phyloP scores from a whole-genome alignment of 2,888 invertebrate genomes.

The Dermolepida albohirtum region DNA sequence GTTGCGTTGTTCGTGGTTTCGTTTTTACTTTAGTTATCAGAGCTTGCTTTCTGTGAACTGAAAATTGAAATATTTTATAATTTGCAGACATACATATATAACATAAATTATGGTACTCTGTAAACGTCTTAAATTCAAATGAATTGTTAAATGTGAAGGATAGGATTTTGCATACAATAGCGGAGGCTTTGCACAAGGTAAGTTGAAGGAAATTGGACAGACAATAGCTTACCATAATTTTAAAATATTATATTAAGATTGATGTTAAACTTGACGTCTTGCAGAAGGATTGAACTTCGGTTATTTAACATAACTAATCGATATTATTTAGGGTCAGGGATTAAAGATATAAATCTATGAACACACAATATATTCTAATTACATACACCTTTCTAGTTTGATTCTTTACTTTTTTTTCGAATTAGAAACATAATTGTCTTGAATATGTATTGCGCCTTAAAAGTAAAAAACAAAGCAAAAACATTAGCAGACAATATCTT shows the following conservation, averaged over 20 bases:
- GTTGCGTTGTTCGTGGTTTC: slow-evolving; percentile 86
- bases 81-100: slow-evolving; percentile 10
- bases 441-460: too few species aligned
- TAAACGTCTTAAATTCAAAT: not conserved
- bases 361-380: too few species aligned
- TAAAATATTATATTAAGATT: too few species aligned
- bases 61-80: slow-evolving; percentile 17
- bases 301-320: slow-evolving; percentile 1
- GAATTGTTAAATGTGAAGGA: not conserved
- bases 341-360: not conserved
- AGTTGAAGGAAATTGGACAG: too few species aligned
- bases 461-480: too few species aligned
- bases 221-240: too few species aligned
- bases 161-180: too few species aligned
- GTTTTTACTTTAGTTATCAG: slow-evolving; percentile 84
- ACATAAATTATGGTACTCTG: slow-evolving; percentile 24
- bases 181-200: too few species aligned
- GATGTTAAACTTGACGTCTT: not conserved
- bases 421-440: too few species aligned
- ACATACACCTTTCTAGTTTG: too few species aligned
- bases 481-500: too few species aligned
- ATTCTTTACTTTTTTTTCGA: too few species aligned
- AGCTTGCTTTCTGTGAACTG: slow-evolving; percentile 70
- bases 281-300: not conserved
- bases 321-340: slow-evolving; percentile 11